Evolutionary conservation across 2,113 vertebrate genomes (phyloP), one percentile per base, ranked within the genome.

Genomic region (Condylura cristata): DNA sequence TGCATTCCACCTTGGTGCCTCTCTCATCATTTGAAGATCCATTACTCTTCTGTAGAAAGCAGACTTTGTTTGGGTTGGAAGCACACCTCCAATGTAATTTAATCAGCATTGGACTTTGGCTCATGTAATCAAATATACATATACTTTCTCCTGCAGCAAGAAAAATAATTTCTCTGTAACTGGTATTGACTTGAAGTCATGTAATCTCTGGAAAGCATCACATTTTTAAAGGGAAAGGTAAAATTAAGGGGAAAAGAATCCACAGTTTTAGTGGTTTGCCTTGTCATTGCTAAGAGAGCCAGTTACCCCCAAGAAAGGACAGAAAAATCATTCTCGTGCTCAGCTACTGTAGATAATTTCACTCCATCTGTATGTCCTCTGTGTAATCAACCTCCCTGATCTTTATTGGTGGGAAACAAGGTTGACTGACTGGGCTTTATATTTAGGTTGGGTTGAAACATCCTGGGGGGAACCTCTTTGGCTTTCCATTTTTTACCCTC

Each of bases 141-240:
- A 97, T 96, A 97, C 96, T 95, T 97, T 98, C 95, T 97, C 94
- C 94, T 97, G 94, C 96, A 96, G 96, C 92, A 97, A 97, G 96
- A 97, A 97, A 97, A 97, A 97, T 97, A 96, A 97, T 97, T 97
- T 97, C 97, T 97, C 90, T 93, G 94, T 97, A 97, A 95, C 97
- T 89, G 93, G 95, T 97, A 97, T 97, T 97, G 96, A 97, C 97
- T 96, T 95, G 86, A 96, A 97, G 89, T 92, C 97, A 88, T 97
- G 95, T 97, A 97, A 96, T 97, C 94, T 97, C 96, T 94, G 90
- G 95, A 96, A 97, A 96, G 93, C 84, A 93, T 95, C 94, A 93
- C 87, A 90, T 89, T 96, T 97, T 97, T 94, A 96, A 97, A 95
- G 58, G 94, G 92, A 94, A 96, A 93, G 84, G 92, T 51, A 94